Base-by-base conservation (phyloP, 2,797 vertebrate genomes). In the Melopsittacus undulatus region DNA sequence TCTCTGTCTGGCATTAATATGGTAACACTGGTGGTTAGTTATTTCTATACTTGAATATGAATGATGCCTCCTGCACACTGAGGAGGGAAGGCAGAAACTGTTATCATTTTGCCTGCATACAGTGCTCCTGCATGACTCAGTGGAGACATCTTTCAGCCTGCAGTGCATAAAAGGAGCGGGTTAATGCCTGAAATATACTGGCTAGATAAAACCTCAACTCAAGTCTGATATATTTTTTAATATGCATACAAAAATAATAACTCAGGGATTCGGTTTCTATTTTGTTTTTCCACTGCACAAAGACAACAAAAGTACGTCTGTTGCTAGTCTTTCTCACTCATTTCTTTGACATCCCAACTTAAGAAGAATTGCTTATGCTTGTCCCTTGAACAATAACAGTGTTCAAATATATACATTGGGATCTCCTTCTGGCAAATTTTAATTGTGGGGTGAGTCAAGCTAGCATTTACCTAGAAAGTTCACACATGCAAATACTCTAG, bases 291-390 rank as follows among this genome's bases (percentile, higher is more conserved):
- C 8, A 10, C 21, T 72, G 76, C 91, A 93, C 61, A 77, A 80
- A 73, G 87, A 70, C 88, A 83, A 93, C 80, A 90, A 75, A 95
- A 94, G 54, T 94, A 36, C 87, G 92, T 94, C 89, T 96, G 90
- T 75, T 93, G 36, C 48, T 82, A 26, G 30, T 87, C 91, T 91
- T 94, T 92, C 76, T 92, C 87, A 81, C 83, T 95, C 46, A 23
- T 92, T 94, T 88, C 84, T 95, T 94, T 94, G 76, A 80, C 85
- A 86, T 94, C 74, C 83, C 69, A 86, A 86, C 91, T 92, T 48
- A 76, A 95, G 94, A 92, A 1, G 13, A 83, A 87, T 83, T 81
- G 59, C 73, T 88, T 94, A 81, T 82, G 70, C 77, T 84, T 87
- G 73, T 92, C 76, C 77, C 79, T 69, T 73, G 87, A 91, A 92